Percentiles rank a stretch among this genome's conserved stretches.
These are phyloP conservation scores for Acanthornis magna DNA, from an alignment of 2,797 vertebrate species.

Conservation along the genomic window DNA sequence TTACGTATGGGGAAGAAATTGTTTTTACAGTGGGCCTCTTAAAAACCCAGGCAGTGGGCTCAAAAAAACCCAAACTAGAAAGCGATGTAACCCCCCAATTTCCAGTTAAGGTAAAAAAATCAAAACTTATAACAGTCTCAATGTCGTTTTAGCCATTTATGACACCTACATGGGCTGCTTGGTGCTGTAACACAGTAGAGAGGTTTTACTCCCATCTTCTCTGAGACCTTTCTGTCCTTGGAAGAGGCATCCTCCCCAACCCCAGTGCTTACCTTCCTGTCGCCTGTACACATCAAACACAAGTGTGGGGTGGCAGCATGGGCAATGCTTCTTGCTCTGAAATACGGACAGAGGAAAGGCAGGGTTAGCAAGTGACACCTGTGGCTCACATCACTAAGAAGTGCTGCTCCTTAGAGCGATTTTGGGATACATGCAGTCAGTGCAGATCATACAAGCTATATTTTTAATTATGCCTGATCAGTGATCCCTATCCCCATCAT, in stretches of 20 bases:
- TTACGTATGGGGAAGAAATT: neutral
- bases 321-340: slow-evolving; percentile 30
- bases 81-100: neutral
- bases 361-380: neutral
- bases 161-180: neutral
- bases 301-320: neutral
- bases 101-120: neutral
- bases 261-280: slow-evolving; percentile 33
- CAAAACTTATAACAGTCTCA: neutral
- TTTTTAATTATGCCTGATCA: neutral
- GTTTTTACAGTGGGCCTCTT: neutral
- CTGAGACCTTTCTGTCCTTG: neutral
- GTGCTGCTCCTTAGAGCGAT: neutral
- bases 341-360: neutral
- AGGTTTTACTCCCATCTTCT: neutral
- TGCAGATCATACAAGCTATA: accelerated
- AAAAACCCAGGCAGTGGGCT: neutral
- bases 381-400: accelerated
- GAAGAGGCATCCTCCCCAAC: accelerated
- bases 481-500: neutral
- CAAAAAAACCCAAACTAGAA: neutral
- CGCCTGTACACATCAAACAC: slow-evolving; percentile 4
- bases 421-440: accelerated
- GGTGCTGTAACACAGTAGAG: neutral
- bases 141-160: neutral